Base-by-base conservation (phyloP, 2,113 vertebrate species). In the Steatornis caripensis region DNA sequence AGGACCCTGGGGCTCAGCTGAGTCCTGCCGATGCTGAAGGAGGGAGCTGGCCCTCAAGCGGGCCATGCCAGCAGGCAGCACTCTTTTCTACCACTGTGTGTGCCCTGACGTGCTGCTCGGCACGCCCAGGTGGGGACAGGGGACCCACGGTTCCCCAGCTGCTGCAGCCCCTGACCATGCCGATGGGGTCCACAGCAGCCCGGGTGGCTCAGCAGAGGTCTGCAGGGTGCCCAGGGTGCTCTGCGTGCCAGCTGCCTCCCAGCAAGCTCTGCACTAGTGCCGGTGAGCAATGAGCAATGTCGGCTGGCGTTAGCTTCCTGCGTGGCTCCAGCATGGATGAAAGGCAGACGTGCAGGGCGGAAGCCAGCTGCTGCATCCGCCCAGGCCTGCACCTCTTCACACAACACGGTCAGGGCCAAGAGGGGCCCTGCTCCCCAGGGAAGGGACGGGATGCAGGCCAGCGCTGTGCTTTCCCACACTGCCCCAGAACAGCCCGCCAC, bases 401-500 rank as follows among this genome's bases (percentile, higher is more conserved):
- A 49, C 70, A 85, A 36, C 93, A 65, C 82, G 4, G 1, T 0
- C 84, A n/a, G 34, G 54, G 94, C 71, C 1, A 0, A 49, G 54
- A 57, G 80, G 29, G 69, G 80, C 81, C 89, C n/a, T 0, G 2
- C 13, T 84, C 95, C 49, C 84, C 0, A 0, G 93, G 70, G 93
- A 91, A 11, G 46, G 74, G 61, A 54, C 0, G 36, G 93, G 87
- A 90, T 32, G 22, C 0, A 0, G 22, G 51, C 55, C 72, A 75
- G 72, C 0, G 0, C 58, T 0, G 2, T 23, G 85, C 39, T 23
- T 54, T 85, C 83, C 71, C 61, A 82, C 79, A 65, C 10, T 0
- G 0, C 69, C 69, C 1, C 0, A 23, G 23, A 83, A 24, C 2
- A 0, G 57, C 55, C 10, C 0, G 5, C 46, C 12, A n/a, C n/a